Percentiles rank a stretch among this genome's conserved stretches.
Conservation (phyloP, 2,888 invertebrate genomes). For the Mythimna impura region DNA sequence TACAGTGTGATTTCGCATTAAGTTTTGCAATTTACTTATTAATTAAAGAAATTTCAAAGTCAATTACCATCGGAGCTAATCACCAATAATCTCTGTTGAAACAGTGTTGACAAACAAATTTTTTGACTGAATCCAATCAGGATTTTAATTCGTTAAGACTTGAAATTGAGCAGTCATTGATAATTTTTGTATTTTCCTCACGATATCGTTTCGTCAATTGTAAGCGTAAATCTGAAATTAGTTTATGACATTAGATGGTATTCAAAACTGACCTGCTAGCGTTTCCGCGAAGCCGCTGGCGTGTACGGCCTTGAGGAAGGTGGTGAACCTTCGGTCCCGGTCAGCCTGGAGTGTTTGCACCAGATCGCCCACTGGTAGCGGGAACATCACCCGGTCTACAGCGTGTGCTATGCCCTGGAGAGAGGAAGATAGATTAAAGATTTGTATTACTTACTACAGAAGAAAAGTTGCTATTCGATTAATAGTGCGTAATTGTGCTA, state of each 20-base stretch:
- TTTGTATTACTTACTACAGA: background rate
- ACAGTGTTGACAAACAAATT: background rate
- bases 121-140: background rate
- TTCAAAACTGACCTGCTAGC: conserved; percentile 90
- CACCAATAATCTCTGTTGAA: background rate
- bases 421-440: background rate
- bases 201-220: background rate
- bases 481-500: no score
- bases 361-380: conserved; percentile 96
- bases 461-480: no score
- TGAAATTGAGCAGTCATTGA: background rate
- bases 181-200: no score
- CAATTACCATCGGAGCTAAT: background rate
- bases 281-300: conserved; percentile 94
- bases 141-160: background rate
- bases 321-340: conserved; percentile 94
- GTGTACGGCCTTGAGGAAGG: conserved; percentile 94
- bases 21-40: background rate
- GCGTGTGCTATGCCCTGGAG: conserved; percentile 94
- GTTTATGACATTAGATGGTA: background rate
- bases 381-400: conserved; percentile 97
- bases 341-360: conserved; percentile 96
- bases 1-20: background rate
- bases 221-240: no score
- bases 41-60: background rate